These are phyloP conservation scores for Papilio xuthus DNA, from an alignment of 1,140 invertebrate species.

Conservation along the genomic window DNA sequence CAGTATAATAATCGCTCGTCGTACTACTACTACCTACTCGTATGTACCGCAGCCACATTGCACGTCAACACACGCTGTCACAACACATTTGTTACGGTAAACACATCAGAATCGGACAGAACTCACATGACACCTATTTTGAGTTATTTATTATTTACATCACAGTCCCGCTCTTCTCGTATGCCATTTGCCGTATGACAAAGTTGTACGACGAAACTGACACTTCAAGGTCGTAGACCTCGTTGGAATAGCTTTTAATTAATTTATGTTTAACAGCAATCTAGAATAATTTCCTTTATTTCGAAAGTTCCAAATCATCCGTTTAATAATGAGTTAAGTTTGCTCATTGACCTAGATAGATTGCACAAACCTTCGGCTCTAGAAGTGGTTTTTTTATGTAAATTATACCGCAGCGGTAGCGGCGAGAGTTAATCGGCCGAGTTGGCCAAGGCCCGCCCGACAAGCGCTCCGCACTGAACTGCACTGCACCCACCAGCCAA, in stretches of 20 bases:
- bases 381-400: constrained; percentile 23
- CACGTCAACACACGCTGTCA: neutral
- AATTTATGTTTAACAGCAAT: neutral
- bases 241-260: neutral
- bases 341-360: constrained; percentile 18
- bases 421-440: constrained; percentile 8
- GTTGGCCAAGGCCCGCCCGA: neutral
- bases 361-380: constrained; percentile 27
- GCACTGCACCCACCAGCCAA: neutral
- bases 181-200: neutral
- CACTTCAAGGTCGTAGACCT: neutral
- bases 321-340: constrained; percentile 17
- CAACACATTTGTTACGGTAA: constrained; percentile 2
- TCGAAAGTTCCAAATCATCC: neutral
- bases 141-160: neutral
- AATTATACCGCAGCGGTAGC: neutral
- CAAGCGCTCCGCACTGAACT: neutral
- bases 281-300: neutral
- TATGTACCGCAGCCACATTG: neutral
- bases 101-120: neutral
- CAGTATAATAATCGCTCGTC: neutral
- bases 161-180: neutral
- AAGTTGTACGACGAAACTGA: neutral
- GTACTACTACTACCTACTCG: neutral
- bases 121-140: neutral